phyloP scores from a whole-genome alignment of 2,113 vertebrate genomes.

The Athene noctua region DNA sequence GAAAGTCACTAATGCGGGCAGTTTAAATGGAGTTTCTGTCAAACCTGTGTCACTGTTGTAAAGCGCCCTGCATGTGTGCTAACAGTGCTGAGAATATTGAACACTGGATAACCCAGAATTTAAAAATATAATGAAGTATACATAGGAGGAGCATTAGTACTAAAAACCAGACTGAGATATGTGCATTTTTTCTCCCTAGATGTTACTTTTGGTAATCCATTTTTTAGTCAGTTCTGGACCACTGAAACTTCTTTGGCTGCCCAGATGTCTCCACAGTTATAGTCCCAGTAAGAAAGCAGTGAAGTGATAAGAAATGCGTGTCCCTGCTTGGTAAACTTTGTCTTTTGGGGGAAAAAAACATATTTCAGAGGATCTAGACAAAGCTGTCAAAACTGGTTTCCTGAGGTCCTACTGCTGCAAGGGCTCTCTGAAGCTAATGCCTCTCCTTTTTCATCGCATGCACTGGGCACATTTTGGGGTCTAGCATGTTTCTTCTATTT shows the following conservation, averaged over 20 bases:
- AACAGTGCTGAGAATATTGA: not conserved
- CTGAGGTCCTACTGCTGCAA: not conserved
- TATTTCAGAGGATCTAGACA: not conserved
- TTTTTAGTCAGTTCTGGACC: not conserved
- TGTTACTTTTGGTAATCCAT: not conserved
- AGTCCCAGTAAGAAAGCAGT: not conserved
- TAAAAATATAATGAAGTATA: not conserved
- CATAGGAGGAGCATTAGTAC: not conserved
- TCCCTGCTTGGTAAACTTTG: not conserved
- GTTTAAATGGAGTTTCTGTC: not conserved
- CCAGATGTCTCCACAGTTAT: not conserved
- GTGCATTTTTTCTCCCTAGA: not conserved
- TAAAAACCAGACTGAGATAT: not conserved
- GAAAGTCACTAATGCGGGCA: not conserved
- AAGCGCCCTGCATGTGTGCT: not conserved
- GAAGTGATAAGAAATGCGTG: not conserved
- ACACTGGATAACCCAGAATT: not conserved
- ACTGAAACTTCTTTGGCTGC: not conserved
- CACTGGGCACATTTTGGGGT: not conserved
- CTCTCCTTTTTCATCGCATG: not conserved
- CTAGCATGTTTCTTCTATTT: not conserved
- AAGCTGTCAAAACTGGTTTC: not conserved
- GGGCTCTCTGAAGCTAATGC: not conserved
- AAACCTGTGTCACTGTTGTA: not conserved
- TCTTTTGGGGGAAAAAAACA: not conserved